Evolutionary conservation across 1,140 invertebrate genomes (phyloP).

Genomic region (Lepidurus packardi): DNA sequence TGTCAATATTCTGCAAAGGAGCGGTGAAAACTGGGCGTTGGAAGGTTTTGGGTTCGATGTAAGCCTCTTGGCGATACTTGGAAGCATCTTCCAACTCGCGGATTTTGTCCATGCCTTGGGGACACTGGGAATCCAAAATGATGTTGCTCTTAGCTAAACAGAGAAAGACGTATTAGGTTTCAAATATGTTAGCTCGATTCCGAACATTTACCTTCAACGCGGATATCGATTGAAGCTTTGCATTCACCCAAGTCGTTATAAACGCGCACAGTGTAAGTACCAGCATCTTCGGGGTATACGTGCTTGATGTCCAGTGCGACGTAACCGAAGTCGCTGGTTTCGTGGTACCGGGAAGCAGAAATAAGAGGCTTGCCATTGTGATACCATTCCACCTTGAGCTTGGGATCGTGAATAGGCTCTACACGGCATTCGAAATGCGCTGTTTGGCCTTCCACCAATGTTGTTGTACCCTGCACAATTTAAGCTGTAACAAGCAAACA

Average conservation of each 20-base stretch:
- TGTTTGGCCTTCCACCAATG: constrained; percentile 75
- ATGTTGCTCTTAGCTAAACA: constrained; percentile 75
- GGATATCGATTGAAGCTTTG: constrained; percentile 70
- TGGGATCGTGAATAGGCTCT: constrained; percentile 84
- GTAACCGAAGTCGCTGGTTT: constrained; percentile 92
- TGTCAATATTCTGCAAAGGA: constrained; percentile 83
- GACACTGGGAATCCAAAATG: constrained; percentile 88
- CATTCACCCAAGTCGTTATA: constrained; percentile 82
- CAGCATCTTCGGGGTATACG: constrained; percentile 85
- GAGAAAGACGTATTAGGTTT: constrained; percentile 81
- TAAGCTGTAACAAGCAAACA: constrained; percentile 42
- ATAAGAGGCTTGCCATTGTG: constrained; percentile 82
- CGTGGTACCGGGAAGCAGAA: constrained; percentile 81
- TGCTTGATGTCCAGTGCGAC: constrained; percentile 86
- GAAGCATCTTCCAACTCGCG: constrained; percentile 77
- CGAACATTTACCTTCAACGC: constrained; percentile 49
- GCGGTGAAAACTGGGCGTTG: constrained; percentile 93
- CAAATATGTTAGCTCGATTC: constrained; percentile 42
- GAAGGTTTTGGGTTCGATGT: constrained; percentile 68
- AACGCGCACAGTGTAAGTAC: constrained; percentile 84
- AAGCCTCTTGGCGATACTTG: constrained; percentile 66
- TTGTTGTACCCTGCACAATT: constrained; percentile 59
- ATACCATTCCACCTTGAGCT: constrained; percentile 82
- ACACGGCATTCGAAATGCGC: constrained; percentile 88
- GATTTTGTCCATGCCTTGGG: constrained; percentile 92